Conservation (phyloP, 2,888 invertebrate species). For the Autographa pulchrina region DNA sequence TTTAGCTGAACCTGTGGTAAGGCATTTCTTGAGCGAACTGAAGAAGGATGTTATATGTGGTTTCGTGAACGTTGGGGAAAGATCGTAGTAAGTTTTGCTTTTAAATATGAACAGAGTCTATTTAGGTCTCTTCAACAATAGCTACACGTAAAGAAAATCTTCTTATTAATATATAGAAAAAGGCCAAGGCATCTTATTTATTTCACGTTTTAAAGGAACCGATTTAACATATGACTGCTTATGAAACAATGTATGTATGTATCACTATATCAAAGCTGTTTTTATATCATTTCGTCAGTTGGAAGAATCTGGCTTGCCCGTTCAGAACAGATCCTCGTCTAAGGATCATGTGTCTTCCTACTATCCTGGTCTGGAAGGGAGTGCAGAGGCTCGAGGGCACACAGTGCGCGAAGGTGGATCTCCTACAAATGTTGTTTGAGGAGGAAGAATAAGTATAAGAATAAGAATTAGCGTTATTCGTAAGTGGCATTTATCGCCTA, state of each 20-base stretch:
- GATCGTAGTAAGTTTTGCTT: background rate
- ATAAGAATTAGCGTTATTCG: too few relatives aligned
- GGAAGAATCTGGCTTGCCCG: slow-evolving; percentile 95
- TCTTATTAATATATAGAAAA: too few relatives aligned
- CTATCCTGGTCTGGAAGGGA: slow-evolving; percentile 93
- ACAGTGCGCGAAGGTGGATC: slow-evolving; percentile 92
- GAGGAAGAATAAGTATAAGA: slow-evolving; percentile 73
- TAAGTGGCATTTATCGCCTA: too few relatives aligned
- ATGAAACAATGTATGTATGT: too few relatives aligned
- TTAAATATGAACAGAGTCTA: background rate
- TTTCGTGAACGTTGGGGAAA: background rate
- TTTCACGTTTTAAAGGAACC: too few relatives aligned
- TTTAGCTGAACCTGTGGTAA: slow-evolving; percentile 5
- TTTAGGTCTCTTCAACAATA: too few relatives aligned
- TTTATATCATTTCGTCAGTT: slow-evolving; percentile 86
- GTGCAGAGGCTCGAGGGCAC: slow-evolving; percentile 94
- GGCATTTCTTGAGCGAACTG: background rate
- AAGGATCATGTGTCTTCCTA: slow-evolving; percentile 94
- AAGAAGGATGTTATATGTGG: background rate
- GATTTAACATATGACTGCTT: too few relatives aligned
- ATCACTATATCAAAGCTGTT: too few relatives aligned
- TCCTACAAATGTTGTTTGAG: slow-evolving; percentile 94
- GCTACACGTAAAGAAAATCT: too few relatives aligned
- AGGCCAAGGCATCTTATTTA: too few relatives aligned
- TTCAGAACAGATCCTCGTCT: slow-evolving; percentile 94